A percentile compares a stretch with the other conserved stretches of the same genome.
Evolutionary conservation across 2,113 vertebrate species (phyloP).

Genomic region (Astatoreochromis straeleni): DNA sequence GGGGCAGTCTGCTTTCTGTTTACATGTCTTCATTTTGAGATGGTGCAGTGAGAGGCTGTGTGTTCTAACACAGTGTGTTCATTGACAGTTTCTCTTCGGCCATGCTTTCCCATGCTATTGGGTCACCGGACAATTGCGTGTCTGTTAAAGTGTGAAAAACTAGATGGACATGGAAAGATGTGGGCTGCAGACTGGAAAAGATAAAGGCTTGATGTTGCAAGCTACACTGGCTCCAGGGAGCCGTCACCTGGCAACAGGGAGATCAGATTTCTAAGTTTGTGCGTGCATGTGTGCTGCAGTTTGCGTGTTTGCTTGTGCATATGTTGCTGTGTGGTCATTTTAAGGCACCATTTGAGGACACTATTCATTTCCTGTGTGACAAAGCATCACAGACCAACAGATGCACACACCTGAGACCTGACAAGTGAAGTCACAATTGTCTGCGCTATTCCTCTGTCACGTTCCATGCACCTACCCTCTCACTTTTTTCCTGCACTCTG

Average conservation of each 20-base stretch:
- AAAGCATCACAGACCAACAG: neutral
- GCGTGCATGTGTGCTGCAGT: neutral
- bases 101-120: neutral
- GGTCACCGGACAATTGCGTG: neutral
- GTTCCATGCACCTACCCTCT: neutral
- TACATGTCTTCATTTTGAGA: neutral
- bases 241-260: constrained; percentile 69
- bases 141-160: constrained; percentile 23
- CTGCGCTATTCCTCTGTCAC: neutral
- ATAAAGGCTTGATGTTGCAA: constrained; percentile 25
- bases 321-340: neutral
- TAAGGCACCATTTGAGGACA: neutral
- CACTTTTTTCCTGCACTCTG: neutral
- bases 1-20: neutral
- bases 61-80: neutral
- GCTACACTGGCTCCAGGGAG: constrained; percentile 26
- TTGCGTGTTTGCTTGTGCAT: neutral
- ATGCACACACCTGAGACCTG: neutral
- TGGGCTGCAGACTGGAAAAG: constrained; percentile 5
- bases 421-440: neutral
- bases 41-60: neutral
- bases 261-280: constrained; percentile 53
- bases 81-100: neutral
- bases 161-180: neutral
- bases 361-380: neutral